Conservation (phyloP, 2,888 invertebrate genomes). For the Laothoe populi region DNA sequence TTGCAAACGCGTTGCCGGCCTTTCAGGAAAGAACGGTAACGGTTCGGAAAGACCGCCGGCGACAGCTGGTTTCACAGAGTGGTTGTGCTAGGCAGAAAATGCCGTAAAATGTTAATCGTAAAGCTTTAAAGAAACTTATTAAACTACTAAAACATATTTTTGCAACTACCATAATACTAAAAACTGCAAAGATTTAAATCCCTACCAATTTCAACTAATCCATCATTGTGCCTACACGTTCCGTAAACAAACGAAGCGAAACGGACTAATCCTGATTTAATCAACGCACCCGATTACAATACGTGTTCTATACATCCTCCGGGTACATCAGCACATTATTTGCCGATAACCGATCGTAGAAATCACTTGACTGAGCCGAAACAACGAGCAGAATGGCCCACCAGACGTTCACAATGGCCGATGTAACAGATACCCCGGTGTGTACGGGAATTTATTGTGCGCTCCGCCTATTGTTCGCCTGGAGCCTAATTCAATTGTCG, state of each 20-base stretch:
- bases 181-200: not conserved
- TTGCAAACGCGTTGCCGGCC: too few species aligned
- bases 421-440: slow-evolving; percentile 35
- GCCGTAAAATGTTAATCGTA: too few species aligned
- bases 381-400: slow-evolving; percentile 28
- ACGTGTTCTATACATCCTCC: slow-evolving; percentile 10
- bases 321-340: slow-evolving; percentile 15
- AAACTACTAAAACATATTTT: too few species aligned
- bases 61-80: too few species aligned
- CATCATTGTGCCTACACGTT: not conserved
- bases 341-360: slow-evolving; percentile 21
- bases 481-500: slow-evolving; percentile 25
- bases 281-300: slow-evolving; percentile 18
- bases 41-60: too few species aligned
- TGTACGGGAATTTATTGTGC: slow-evolving; percentile 34
- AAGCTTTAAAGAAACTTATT: too few species aligned
- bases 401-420: slow-evolving; percentile 32
- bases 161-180: not conserved
- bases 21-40: too few species aligned
- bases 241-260: slow-evolving; percentile 16
- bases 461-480: slow-evolving; percentile 30
- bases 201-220: not conserved
- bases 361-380: slow-evolving; percentile 27
- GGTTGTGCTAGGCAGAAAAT: too few species aligned
- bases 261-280: slow-evolving; percentile 21